Conservation (phyloP, 2,113 vertebrate species). For the Pelecanus crispus region DNA sequence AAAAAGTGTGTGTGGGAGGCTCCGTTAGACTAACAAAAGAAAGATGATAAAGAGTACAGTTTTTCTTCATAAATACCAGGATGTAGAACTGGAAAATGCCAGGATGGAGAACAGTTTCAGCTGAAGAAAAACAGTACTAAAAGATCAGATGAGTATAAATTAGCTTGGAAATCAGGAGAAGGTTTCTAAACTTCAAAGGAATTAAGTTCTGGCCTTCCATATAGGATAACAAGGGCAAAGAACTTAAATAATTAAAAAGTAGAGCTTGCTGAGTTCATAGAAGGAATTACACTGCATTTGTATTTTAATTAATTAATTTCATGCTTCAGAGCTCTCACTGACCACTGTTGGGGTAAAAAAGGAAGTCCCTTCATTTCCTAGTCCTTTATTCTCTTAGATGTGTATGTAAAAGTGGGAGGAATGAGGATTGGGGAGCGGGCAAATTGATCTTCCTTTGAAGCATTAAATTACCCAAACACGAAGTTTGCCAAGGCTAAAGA, state of each 20-base stretch:
- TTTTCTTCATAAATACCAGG: not conserved
- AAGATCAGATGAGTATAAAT: conserved; percentile 46
- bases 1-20: not conserved
- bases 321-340: conserved; percentile 60
- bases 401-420: not conserved
- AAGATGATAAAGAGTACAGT: not conserved
- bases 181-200: conserved; percentile 48
- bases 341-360: conserved; percentile 49
- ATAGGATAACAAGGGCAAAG: conserved; percentile 18
- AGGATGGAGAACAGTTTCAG: not conserved
- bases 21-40: not conserved
- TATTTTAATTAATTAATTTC: conserved; percentile 68
- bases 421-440: not conserved
- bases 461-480: conserved; percentile 53
- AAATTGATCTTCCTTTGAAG: conserved; percentile 54
- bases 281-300: conserved; percentile 44
- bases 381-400: conserved; percentile 33
- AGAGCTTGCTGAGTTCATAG: conserved; percentile 42
- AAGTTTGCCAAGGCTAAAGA: not conserved
- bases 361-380: conserved; percentile 23
- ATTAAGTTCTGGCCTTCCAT: conserved; percentile 27
- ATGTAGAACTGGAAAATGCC: not conserved
- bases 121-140: not conserved
- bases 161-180: conserved; percentile 20
- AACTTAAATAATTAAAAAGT: conserved; percentile 60